Evolutionary conservation across 2,113 vertebrate species (phyloP).

Genomic region (Neomonachus schauinslandi): DNA sequence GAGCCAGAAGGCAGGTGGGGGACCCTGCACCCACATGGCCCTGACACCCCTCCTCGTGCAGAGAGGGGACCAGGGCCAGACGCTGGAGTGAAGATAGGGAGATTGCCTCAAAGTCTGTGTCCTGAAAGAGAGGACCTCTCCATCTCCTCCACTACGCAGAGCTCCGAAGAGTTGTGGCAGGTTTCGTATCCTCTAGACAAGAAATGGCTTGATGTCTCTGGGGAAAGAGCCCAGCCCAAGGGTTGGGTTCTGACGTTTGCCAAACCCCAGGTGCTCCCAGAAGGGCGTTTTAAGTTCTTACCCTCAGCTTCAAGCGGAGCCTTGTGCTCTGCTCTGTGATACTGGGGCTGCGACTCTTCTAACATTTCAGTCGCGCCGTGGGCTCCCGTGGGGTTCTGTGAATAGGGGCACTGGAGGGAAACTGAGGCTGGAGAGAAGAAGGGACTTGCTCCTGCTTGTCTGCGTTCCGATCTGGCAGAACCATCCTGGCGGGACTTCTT

Average conservation of each 20-base stretch:
- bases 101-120: fast-evolving
- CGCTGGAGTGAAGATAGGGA: not conserved
- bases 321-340: not conserved
- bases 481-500: not conserved
- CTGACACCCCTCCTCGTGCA: fast-evolving
- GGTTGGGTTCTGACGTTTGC: fast-evolving
- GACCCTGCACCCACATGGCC: fast-evolving
- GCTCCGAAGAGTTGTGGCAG: not conserved
- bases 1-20: no score
- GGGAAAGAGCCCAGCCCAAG: not conserved
- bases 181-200: not conserved
- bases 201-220: no score
- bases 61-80: fast-evolving
- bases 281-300: not conserved
- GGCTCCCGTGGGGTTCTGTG: not conserved
- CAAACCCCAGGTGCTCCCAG: fast-evolving
- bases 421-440: not conserved
- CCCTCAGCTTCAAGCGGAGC: not conserved
- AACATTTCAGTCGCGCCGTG: not conserved
- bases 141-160: not conserved
- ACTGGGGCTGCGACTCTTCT: not conserved
- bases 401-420: fast-evolving
- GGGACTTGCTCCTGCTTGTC: not conserved
- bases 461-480: no score
- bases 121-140: not conserved